Evolutionary conservation across 2,113 vertebrate species (phyloP).

Genomic region (Poecile atricapillus): DNA sequence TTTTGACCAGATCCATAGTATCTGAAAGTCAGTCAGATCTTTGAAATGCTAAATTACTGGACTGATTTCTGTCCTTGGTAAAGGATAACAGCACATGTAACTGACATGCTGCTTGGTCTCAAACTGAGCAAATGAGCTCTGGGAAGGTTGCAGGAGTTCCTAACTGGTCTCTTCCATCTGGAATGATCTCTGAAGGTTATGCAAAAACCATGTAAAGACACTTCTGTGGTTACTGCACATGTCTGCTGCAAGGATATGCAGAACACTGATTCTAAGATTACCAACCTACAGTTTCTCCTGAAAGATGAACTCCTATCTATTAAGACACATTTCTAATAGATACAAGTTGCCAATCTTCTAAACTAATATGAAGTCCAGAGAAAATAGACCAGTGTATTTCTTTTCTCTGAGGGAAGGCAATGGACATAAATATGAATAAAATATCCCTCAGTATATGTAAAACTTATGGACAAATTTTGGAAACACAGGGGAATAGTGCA

Average conservation of each 20-base stretch:
- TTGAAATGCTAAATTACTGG: background rate
- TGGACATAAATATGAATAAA: background rate
- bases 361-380: background rate
- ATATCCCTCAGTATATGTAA: background rate
- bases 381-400: background rate
- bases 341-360: background rate
- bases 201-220: background rate
- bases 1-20: background rate
- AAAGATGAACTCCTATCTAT: background rate
- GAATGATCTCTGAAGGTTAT: background rate
- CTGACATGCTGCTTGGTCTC: background rate
- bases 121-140: background rate
- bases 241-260: background rate
- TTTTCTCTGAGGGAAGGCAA: background rate
- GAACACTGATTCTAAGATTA: background rate
- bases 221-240: background rate
- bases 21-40: background rate
- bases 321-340: background rate
- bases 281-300: background rate
- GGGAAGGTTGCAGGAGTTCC: background rate
- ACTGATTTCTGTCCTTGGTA: background rate
- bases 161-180: background rate
- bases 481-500: background rate
- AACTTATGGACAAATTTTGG: background rate
- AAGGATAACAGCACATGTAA: background rate